Conservation (phyloP, 1,140 invertebrate species). For the Orchesella cincta region DNA sequence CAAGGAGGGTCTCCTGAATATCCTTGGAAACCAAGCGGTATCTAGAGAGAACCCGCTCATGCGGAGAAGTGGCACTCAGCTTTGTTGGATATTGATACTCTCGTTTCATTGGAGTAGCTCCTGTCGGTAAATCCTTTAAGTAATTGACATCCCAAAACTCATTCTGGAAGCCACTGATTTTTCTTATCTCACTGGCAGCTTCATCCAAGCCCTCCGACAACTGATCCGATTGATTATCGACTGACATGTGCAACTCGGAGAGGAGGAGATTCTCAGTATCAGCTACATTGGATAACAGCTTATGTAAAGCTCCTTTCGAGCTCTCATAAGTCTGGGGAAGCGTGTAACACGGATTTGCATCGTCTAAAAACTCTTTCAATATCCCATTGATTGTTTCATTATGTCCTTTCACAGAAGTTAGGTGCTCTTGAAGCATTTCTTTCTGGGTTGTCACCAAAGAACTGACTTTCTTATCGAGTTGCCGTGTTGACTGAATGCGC, state of each 20-base stretch:
- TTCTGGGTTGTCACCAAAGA: no score
- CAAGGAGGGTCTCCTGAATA: no score
- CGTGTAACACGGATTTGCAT: not conserved
- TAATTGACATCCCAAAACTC: constrained; percentile 48
- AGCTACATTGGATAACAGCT: not conserved
- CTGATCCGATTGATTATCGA: not conserved
- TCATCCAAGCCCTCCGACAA: not conserved
- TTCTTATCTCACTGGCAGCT: not conserved
- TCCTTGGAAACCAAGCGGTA: constrained; percentile 55
- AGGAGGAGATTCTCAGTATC: not conserved
- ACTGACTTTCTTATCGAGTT: no score
- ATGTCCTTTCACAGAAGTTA: no score
- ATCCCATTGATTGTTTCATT: no score
- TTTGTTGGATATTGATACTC: constrained; percentile 65
- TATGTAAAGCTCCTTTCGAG: not conserved
- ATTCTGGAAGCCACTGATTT: constrained; percentile 28
- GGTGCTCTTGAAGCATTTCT: no score
- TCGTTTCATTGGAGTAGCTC: constrained; percentile 63
- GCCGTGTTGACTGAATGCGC: no score
- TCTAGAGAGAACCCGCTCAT: constrained; percentile 65
- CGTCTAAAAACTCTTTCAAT: no score
- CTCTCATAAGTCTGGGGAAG: not conserved
- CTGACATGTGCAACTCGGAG: not conserved
- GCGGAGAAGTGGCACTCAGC: constrained; percentile 67
- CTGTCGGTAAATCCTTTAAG: constrained; percentile 39